Evolutionary conservation across 1,140 invertebrate species (phyloP), one percentile per base, ranked within the genome.

Genomic region (Procambarus clarkii): DNA sequence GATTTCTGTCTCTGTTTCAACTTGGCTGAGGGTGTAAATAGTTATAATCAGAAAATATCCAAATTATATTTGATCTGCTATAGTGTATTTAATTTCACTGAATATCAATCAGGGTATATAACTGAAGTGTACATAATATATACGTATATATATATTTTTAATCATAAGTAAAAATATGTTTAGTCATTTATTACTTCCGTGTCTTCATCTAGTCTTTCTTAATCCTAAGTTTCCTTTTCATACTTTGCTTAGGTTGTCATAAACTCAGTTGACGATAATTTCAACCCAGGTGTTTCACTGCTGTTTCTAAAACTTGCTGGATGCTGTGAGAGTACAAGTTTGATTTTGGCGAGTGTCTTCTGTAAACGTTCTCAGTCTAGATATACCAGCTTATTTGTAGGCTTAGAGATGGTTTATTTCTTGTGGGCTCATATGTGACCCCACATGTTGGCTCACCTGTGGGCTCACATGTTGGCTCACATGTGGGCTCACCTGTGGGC

Each of bases 41-140:
- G 24, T 21, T 74, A n/a, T 74, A 74, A 74, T 74, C 69, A 34
- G 64, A 69, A 34, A 34, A 34, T 74, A 24, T 34, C 69, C n/a
- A 9, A 74, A 74, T 74, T 3, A 74, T 74, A 18, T 69, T 69
- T 69, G 64, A 1, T 34, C 34, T 34, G 15, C 64, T 21, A 18
- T 69, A 69, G 21, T 18, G 13, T 5, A 18, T 69, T 21, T 34
- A 2, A 34, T 34, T 74, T 74, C 24, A 74, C 24, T 24, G 24
- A 74, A 74, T 74, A 74, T 74, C 9, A 18, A 69, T 69, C 69
- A 74, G 69, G 69, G 69, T 74, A 21, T 74, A n/a, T 74, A 24
- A 74, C 69, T 74, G n/a, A 74, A 34, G 1, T 74, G 69, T 74
- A 74, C 69, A 74, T 74, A 74, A 74, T 74, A 74, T 74, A 74